phyloP scores from a whole-genome alignment of 2,888 invertebrate genomes.

The Plebejus melissa region DNA sequence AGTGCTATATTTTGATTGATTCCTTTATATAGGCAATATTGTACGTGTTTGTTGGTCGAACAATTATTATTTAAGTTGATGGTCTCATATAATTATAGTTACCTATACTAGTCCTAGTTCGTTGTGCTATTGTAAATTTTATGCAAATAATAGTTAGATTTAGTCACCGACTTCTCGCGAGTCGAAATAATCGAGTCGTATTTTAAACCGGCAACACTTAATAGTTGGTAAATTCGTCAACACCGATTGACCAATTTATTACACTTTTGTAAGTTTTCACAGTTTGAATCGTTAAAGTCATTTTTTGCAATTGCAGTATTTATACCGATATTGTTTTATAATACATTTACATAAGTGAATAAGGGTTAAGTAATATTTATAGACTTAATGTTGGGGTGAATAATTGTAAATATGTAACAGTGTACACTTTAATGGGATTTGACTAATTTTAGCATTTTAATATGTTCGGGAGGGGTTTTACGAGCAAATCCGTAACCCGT shows the following conservation, averaged over 20 bases:
- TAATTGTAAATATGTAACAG: conserved; percentile 53
- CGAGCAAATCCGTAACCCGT: conserved; percentile 30
- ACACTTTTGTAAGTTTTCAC: conserved; percentile 27
- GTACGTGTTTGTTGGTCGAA: conserved; percentile 34
- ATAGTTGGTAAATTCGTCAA: conserved; percentile 24
- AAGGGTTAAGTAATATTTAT: conserved; percentile 22
- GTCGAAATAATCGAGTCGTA: conserved; percentile 26
- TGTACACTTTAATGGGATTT: conserved; percentile 47
- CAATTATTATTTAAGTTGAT: conserved; percentile 38
- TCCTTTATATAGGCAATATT: conserved; percentile 24
- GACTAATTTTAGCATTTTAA: conserved; percentile 49
- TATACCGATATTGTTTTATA: conserved; percentile 22
- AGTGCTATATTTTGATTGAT: conserved; percentile 29
- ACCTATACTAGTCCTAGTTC: conserved; percentile 69
- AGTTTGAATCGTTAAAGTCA: conserved; percentile 5
- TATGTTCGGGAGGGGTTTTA: conserved; percentile 42
- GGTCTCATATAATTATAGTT: conserved; percentile 53
- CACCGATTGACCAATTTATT: conserved; percentile 25
- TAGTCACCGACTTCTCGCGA: conserved; percentile 25
- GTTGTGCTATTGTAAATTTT: conserved; percentile 64
- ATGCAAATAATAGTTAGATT: conserved; percentile 40
- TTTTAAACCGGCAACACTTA: not conserved
- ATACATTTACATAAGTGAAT: conserved; percentile 10
- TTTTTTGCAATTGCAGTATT: conserved; percentile 25
- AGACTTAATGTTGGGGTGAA: conserved; percentile 38